Evolutionary conservation across 2,888 invertebrate species (phyloP), one percentile per base, ranked within the genome.

Genomic region (Andricus curvator): DNA sequence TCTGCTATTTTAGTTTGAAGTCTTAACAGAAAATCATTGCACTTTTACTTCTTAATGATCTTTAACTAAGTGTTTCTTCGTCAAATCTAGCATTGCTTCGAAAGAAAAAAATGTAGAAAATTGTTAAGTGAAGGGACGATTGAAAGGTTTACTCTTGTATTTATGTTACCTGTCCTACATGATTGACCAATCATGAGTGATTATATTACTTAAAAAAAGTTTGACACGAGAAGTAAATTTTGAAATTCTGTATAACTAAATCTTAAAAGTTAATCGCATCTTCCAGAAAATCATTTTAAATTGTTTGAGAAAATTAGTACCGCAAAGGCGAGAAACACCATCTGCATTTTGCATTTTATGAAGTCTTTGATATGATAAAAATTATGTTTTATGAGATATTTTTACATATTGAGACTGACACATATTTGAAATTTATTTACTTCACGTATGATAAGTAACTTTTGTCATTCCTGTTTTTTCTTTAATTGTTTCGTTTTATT

Each of bases 51-150:
- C 48, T 48, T 51, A 70, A 70, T 70, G 70, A 70, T 70, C 51
- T 70, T 70, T 20, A 70, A 70, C 44, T 20, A 4, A 13, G 17
- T 29, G 70, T 9, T 29, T 48, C 20, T 70, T 68, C 25, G 9
- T 15, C 48, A 51, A 70, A n/a, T n/a, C n/a, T n/a, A 29, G 22
- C 15, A 20, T 70, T 70, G 15, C 48, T 44, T 70, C 70, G 51
- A 20, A 29, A 29, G 48, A 17, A 56, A 70, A 70, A 70, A 70
- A 48, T 8, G 20, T 29, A 29, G 29, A 48, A 70, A 70, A 29
- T 15, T 68, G 44, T 44, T 68, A 70, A 70, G 70, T 70, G 70
- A 70, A 51, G 48, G 70, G 48, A 25, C 25, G 25, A 70, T 70
- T 25, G 25, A 51, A 48, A 70, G 25, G 44, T 51, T 70, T 33